Base-by-base conservation (phyloP, 2,113 vertebrate species). In the Centropus unirufus region DNA sequence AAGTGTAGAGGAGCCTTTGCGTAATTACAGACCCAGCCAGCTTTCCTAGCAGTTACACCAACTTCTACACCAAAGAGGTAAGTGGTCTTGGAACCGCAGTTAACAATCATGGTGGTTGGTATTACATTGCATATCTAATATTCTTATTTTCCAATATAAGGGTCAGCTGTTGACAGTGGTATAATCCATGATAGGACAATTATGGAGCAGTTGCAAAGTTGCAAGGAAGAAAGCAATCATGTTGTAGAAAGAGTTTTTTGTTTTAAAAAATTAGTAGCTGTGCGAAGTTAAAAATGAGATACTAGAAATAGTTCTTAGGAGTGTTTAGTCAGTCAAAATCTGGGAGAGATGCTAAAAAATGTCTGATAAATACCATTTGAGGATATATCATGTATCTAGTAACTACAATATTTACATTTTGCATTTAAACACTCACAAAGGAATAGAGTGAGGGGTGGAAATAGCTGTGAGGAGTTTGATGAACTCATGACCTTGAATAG, bases 191-290 rank as follows among this genome's bases (percentile, higher is more conserved):
- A 16, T 54, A 54, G 59, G 55, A 49, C 26, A 58, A 24, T 39
- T 66, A 51, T 8, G 23, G 36, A 69, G 59, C 26, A 39, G 11
- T 49, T 88, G 80, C 30, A 74, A 44, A 66, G 29, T 44, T 77
- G 14, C 40, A 74, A 81, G 55, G 39, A 83, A 82, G 13, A 59
- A 76, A 64, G 19, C 0, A 0, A 40, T 73, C 52, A 34, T 1
- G 2, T 32, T 57, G 17, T 58, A 66, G 19, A 7, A 57, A 59
- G 23, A 18, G 7, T 26, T 55, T 8, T 55, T n/a, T n/a, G 67
- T 49, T 80, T 66, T 39, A 5, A 52, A 75, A 5, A 52, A 75
- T 54, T 62, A 61, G 23, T 58, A 62, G 21, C 12, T 58, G 8
- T 24, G 30, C 44, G n/a, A 54, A 58, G 16, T 51, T 70, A 63